A percentile compares a stretch with the other conserved stretches of the same genome.
Evolutionary conservation across 35 echinoderm and acorn worm species (phyloP).

Genomic region (Hemicentrotus pulcherrimus): DNA sequence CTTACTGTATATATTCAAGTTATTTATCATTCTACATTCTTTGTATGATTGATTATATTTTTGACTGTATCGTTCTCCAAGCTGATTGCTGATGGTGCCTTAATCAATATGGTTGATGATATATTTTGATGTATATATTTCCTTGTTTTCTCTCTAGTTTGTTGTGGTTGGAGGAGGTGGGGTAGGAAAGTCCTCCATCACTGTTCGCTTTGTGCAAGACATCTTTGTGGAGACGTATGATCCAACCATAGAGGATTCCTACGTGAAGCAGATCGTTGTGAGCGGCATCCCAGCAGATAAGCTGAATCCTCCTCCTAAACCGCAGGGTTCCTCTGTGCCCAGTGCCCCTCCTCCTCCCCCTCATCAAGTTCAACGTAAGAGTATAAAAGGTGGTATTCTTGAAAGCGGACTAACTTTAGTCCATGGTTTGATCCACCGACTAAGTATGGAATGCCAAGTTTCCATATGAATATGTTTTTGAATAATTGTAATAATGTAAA

Average conservation of each 20-base stretch:
- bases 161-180: slow-evolving; percentile 82
- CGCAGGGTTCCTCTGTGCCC: neutral
- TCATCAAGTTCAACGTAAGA: neutral
- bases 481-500: too few relatives aligned
- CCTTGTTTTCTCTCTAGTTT: slow-evolving; percentile 49
- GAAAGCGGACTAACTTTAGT: too few relatives aligned
- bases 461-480: too few relatives aligned
- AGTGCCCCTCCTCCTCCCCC: neutral
- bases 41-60: neutral
- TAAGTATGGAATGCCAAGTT: too few relatives aligned
- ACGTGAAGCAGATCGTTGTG: slow-evolving; percentile 73
- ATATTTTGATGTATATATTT: neutral
- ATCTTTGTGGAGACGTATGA: slow-evolving; percentile 80
- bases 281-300: slow-evolving; percentile 82
- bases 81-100: too few relatives aligned
- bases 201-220: slow-evolving; percentile 76
- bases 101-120: neutral
- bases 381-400: too few relatives aligned
- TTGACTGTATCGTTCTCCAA: too few relatives aligned
- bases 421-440: too few relatives aligned
- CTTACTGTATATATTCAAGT: too few relatives aligned
- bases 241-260: slow-evolving; percentile 92
- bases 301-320: slow-evolving; percentile 29
- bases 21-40: too few relatives aligned
- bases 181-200: slow-evolving; percentile 87